Conservation (phyloP, 2,113 vertebrate species). For the Nibea coibor region DNA sequence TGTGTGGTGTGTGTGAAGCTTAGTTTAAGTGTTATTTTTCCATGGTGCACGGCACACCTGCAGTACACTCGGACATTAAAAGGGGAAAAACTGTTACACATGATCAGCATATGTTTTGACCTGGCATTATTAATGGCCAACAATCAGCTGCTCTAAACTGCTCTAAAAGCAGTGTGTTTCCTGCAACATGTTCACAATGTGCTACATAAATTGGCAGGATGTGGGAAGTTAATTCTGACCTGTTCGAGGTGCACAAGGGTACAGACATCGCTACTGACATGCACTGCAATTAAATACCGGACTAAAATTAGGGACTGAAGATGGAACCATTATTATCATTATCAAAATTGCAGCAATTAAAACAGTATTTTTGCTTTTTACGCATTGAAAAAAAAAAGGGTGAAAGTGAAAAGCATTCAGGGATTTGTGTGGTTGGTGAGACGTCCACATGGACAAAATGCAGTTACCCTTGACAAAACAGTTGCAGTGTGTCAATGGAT, state of each 20-base stretch:
- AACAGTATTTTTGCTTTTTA: neutral
- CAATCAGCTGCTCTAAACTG: neutral
- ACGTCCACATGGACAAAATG: neutral
- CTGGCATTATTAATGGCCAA: neutral
- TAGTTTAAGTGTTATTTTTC: neutral
- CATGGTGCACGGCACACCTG: neutral
- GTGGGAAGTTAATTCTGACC: neutral
- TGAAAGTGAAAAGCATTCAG: conserved; percentile 4
- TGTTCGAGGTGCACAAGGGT: neutral
- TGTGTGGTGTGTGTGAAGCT: neutral
- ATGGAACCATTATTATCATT: neutral
- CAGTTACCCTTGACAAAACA: conserved; percentile 16
- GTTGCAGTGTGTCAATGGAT: conserved; percentile 14
- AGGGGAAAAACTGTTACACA: neutral
- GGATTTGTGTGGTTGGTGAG: conserved; percentile 5
- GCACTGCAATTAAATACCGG: neutral
- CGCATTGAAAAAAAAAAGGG: neutral
- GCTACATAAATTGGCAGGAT: neutral
- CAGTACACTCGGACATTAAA: neutral
- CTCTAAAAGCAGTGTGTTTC: neutral
- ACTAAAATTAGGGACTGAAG: neutral
- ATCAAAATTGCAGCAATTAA: conserved; percentile 7
- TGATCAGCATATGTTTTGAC: neutral
- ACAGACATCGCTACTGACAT: neutral
- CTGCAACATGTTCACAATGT: neutral